Base-by-base conservation (phyloP, 2,113 vertebrate species). In the Lucifuga dentata region DNA sequence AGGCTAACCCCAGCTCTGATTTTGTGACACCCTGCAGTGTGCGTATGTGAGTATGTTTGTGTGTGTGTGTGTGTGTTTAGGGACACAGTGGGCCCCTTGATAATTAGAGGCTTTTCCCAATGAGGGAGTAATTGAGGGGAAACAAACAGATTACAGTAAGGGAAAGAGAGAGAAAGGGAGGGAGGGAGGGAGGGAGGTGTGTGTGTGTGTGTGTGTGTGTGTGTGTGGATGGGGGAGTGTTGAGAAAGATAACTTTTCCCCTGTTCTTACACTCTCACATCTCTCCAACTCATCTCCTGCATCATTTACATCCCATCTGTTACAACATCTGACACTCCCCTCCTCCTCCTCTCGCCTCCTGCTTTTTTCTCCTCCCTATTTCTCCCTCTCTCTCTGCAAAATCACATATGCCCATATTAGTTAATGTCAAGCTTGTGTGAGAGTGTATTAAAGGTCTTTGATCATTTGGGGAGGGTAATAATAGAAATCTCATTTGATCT, bases 81-180 rank as follows among this genome's bases (percentile, higher is more conserved):
- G 32, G 79, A 53, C 67, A 49, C 84, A 29, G 68, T 41, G 49
- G 80, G 83, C 83, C 80, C 63, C 82, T 73, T 36, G 6, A 29
- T 87, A 87, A 88, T 85, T 66, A 84, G 73, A 71, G 52, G 70
- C 67, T 71, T 56, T 66, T 65, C 56, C 62, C 60, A 78, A 81
- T 16, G 50, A 81, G 63, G 50, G 58, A 39, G 72, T 23, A 59
- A 84, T 68, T 36, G 63, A 74, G 74, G 33, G 73, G 68, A 87
- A 79, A 61, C 24, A 63, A 84, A 76, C 48, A 76, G 63, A 88
- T 81, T 78, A 87, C 1, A 19, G 67, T 53, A 26, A 39, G 41
- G 44, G 55, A 74, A 4, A 40, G 69, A 59, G 20, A n/a, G 8
- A 39, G 23, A 52, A 62, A 64, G 24, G 23, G 2, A 16, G 59